Percentiles rank a stretch among this genome's conserved stretches.
phyloP scores from a whole-genome alignment of 2,888 invertebrate species.

The Drosophila borborema region DNA sequence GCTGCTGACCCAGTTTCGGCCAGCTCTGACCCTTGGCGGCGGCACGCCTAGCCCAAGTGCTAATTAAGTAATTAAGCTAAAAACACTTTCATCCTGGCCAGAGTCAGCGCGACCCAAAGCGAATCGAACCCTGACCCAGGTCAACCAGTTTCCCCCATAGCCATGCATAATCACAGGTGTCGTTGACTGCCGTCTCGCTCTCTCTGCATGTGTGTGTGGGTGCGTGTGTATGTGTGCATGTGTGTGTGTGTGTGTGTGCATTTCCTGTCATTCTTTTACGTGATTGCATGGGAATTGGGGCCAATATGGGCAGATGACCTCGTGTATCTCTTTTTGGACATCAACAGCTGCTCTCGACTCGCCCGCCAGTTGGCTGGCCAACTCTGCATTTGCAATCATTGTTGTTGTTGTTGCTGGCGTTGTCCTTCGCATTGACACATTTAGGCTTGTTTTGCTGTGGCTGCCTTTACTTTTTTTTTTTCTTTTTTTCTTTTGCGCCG shows the following conservation, averaged over 20 bases:
- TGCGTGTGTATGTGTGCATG: conserved; percentile 25
- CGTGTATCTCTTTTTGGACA: conserved; percentile 18
- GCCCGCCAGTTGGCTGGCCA: conserved; percentile 48
- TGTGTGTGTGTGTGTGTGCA: conserved; percentile 41
- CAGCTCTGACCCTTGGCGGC: conserved; percentile 52
- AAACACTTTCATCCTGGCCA: conserved; percentile 62
- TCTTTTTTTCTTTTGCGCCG: conserved; percentile 3
- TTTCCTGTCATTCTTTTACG: conserved; percentile 69
- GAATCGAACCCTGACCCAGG: conserved; percentile 65
- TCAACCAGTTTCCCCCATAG: conserved; percentile 48
- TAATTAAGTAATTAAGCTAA: conserved; percentile 76
- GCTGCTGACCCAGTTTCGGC: conserved; percentile 69
- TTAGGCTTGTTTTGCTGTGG: conserved; percentile 38
- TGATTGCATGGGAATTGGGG: conserved; percentile 50
- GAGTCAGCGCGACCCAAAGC: conserved; percentile 22
- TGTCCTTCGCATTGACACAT: conserved; percentile 76
- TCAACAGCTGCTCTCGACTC: conserved; percentile 40
- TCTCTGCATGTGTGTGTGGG: neutral
- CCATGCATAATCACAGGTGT: conserved; percentile 47
- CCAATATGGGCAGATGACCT: conserved; percentile 46
- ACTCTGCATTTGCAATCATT: conserved; percentile 44
- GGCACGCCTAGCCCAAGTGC: conserved; percentile 35
- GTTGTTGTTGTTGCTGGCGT: conserved; percentile 9
- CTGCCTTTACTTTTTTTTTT: neutral
- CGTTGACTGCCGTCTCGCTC: conserved; percentile 13